Evolutionary conservation across 1,140 invertebrate species (phyloP).

Genomic region (Orchestia grillus): DNA sequence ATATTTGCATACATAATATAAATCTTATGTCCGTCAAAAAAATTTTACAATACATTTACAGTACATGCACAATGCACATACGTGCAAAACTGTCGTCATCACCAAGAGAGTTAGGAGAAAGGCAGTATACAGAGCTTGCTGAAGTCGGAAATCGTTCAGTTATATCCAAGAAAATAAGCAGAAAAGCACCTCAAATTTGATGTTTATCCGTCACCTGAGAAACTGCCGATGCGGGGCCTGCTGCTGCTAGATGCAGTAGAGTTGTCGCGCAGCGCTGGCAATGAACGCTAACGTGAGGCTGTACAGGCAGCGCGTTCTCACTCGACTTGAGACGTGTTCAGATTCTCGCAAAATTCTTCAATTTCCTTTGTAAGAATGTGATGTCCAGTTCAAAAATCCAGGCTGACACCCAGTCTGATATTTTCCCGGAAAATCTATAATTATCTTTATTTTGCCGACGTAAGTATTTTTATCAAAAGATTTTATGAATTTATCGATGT

Average conservation of each 20-base stretch:
- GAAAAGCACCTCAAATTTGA: neutral
- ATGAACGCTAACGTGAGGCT: neutral
- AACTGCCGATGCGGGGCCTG: neutral
- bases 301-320: neutral
- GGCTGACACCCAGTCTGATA: neutral
- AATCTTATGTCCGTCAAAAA: too few relatives aligned
- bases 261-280: neutral
- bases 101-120: neutral
- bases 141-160: neutral
- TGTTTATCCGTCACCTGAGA: neutral
- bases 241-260: neutral
- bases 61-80: neutral
- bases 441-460: too few relatives aligned
- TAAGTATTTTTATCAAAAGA: too few relatives aligned
- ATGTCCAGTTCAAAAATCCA: neutral
- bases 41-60: neutral
- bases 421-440: neutral
- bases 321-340: neutral
- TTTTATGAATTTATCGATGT: too few relatives aligned
- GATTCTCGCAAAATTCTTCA: neutral
- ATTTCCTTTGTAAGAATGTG: neutral
- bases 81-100: neutral
- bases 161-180: neutral
- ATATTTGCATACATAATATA: too few relatives aligned
- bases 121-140: neutral